phyloP scores from a whole-genome alignment of 2,113 vertebrate genomes.

The Oophaga pumilio region DNA sequence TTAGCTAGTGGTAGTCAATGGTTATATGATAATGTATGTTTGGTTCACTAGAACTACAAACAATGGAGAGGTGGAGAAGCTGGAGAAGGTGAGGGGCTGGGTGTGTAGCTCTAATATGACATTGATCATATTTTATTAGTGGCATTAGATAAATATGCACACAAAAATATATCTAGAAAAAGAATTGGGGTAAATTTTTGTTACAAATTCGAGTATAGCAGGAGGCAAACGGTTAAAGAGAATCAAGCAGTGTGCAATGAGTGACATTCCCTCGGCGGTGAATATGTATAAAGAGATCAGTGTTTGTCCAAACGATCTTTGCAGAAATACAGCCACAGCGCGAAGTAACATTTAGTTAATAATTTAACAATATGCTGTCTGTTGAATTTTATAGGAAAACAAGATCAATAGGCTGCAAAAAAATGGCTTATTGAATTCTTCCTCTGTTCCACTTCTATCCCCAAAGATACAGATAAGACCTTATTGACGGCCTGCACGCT shows the following conservation, averaged over 20 bases:
- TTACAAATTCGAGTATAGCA: not conserved
- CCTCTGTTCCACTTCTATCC: slow-evolving; percentile 71
- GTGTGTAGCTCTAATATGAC: not conserved
- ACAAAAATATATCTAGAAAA: not conserved
- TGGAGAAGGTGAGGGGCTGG: not conserved
- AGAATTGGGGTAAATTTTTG: not conserved
- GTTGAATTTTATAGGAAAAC: slow-evolving; percentile 71
- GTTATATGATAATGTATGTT: not conserved
- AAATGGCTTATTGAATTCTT: slow-evolving; percentile 85
- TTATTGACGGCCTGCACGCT: slow-evolving; percentile 56
- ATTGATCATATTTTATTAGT: too few relatives aligned
- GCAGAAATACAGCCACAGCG: slow-evolving; percentile 62
- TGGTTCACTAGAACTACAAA: not conserved
- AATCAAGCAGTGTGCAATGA: slow-evolving; percentile 18
- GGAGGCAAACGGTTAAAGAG: not conserved
- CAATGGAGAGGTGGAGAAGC: too few relatives aligned
- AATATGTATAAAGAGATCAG: slow-evolving; percentile 62
- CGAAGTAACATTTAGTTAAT: slow-evolving; percentile 80
- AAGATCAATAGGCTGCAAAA: slow-evolving; percentile 66
- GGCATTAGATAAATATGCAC: not conserved
- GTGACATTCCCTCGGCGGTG: slow-evolving; percentile 59
- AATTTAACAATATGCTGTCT: slow-evolving; percentile 77
- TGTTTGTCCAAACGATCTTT: slow-evolving; percentile 64
- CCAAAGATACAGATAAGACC: slow-evolving; percentile 76
- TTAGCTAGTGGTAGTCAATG: not conserved